phyloP scores from a whole-genome alignment of 2,888 invertebrate genomes.

The Noctua janthe region DNA sequence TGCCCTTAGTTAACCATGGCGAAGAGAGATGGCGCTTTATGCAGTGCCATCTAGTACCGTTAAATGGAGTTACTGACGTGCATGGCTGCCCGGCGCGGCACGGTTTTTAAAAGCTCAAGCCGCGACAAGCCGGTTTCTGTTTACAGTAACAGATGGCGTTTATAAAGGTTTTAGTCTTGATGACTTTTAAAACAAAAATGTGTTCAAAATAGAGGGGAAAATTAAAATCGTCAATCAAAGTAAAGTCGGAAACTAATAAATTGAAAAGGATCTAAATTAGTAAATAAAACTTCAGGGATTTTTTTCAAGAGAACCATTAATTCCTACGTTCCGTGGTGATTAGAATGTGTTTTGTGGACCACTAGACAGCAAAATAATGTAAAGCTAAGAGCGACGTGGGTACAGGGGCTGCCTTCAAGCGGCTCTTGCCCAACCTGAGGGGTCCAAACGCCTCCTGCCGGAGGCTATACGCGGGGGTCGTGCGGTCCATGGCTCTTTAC shows the following conservation, averaged over 20 bases:
- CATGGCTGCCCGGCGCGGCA: neutral
- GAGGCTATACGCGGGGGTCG: no score
- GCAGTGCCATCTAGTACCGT: constrained; percentile 35
- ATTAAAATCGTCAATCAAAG: neutral
- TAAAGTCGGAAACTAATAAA: neutral
- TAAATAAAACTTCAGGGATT: no score
- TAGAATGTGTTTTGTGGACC: neutral
- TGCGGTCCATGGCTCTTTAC: no score
- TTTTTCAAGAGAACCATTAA: neutral
- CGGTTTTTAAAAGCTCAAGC: rapidly evolving
- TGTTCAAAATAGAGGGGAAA: no score
- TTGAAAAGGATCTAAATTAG: neutral
- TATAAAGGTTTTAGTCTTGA: neutral
- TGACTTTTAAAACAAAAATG: no score
- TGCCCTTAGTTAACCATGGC: neutral
- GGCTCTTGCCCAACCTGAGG: no score
- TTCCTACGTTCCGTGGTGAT: neutral
- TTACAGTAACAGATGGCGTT: constrained; percentile 23
- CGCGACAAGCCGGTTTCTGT: neutral
- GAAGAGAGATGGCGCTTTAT: constrained; percentile 30
- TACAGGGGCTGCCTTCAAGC: no score
- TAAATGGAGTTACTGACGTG: neutral
- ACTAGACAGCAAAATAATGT: neutral
- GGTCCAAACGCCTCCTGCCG: no score
- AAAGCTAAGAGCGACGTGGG: neutral